phyloP scores from a whole-genome alignment of 2,888 invertebrate genomes.

The Oasisia sp. region DNA sequence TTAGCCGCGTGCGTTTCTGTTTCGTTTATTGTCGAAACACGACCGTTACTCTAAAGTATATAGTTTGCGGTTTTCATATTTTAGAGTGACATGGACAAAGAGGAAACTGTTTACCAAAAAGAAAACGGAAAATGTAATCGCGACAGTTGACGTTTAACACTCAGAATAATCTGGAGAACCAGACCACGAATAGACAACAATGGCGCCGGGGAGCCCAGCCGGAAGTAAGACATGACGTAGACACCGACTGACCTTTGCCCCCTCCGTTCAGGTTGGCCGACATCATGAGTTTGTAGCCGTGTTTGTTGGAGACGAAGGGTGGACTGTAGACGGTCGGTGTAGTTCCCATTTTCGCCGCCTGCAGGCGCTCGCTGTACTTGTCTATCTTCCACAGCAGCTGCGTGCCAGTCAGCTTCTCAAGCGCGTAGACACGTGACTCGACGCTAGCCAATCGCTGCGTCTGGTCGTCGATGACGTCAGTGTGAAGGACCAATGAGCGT shows the following conservation, averaged over 20 bases:
- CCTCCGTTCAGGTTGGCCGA: constrained; percentile 62
- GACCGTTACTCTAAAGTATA: too few relatives aligned
- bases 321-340: constrained; percentile 62
- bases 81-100: too few relatives aligned
- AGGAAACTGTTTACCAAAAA: too few relatives aligned
- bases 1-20: too few relatives aligned
- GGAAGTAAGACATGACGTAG: neutral
- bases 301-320: constrained; percentile 64
- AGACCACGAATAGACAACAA: neutral
- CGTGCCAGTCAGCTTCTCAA: constrained; percentile 63
- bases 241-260: constrained; percentile 52
- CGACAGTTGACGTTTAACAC: too few relatives aligned
- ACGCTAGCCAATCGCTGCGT: constrained; percentile 35
- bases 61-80: too few relatives aligned
- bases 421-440: constrained; percentile 39
- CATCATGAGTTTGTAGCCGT: constrained; percentile 65
- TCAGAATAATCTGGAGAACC: too few relatives aligned
- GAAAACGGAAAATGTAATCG: too few relatives aligned
- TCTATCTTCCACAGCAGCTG: constrained; percentile 66
- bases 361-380: constrained; percentile 53
- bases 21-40: too few relatives aligned
- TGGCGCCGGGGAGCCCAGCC: neutral
- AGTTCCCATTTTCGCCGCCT: constrained; percentile 61
- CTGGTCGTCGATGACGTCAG: constrained; percentile 41
- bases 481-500: constrained; percentile 43